Conservation (phyloP, 1,140 invertebrate genomes). For the Hermatobates lingyangjiaoensis region DNA sequence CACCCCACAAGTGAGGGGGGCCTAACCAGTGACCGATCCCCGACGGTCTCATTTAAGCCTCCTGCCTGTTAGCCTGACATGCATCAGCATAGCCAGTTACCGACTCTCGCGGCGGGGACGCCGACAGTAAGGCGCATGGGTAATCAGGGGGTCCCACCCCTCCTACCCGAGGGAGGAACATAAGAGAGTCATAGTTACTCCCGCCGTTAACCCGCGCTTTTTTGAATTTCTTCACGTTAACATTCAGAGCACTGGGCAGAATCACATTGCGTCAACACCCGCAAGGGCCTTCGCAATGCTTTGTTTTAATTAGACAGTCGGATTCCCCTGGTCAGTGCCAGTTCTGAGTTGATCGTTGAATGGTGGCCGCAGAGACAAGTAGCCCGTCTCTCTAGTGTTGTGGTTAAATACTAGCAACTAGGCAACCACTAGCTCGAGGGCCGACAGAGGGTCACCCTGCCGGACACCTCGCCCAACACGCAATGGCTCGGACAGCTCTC, state of each 20-base stretch:
- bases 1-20: no score
- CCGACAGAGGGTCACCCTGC: background rate
- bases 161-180: no score
- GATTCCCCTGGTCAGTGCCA: conserved; percentile 60
- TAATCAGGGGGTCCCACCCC: no score
- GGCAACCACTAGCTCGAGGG: no score
- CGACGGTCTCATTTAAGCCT: no score
- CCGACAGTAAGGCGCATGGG: no score
- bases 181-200: conserved; percentile 68
- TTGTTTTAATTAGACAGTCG: conserved; percentile 75
- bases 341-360: conserved; percentile 56
- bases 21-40: no score
- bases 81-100: no score
- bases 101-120: no score
- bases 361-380: conserved; percentile 23
- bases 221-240: conserved; percentile 51
- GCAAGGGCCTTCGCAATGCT: conserved; percentile 57
- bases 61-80: no score
- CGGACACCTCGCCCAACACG: background rate
- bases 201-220: conserved; percentile 57
- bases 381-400: no score
- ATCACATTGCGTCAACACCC: conserved; percentile 56
- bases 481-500: background rate
- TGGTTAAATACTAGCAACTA: no score
- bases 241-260: conserved; percentile 67